Percentiles rank a stretch among this genome's conserved stretches.
Evolutionary conservation across 1,140 invertebrate species (phyloP).

Genomic region (Pachyrhynchus sulphureomaculatus): DNA sequence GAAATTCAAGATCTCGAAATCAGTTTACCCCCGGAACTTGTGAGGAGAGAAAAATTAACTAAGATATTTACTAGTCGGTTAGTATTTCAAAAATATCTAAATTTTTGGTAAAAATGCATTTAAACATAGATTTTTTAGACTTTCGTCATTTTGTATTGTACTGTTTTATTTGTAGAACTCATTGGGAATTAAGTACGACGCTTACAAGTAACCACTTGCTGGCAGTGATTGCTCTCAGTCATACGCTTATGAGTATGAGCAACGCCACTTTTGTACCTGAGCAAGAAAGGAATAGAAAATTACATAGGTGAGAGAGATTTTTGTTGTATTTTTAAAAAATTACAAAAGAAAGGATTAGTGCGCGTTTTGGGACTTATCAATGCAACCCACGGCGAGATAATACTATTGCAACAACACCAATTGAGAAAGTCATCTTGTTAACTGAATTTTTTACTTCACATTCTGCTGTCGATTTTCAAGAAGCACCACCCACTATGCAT

Average conservation of each 20-base stretch:
- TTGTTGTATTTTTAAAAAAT: background rate
- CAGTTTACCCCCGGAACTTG: conserved; percentile 71
- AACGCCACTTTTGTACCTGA: conserved; percentile 90
- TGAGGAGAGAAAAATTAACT: conserved; percentile 74
- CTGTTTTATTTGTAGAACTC: conserved; percentile 54
- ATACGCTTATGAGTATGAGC: conserved; percentile 98
- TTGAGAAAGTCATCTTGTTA: too few relatives aligned
- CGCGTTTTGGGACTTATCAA: too few relatives aligned
- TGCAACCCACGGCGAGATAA: too few relatives aligned
- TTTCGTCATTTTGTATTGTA: too few relatives aligned
- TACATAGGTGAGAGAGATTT: conserved; percentile 61
- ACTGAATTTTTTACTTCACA: too few relatives aligned
- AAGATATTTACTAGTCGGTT: conserved; percentile 66
- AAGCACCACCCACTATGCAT: too few relatives aligned
- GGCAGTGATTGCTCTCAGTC: conserved; percentile 90
- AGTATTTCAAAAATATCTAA: too few relatives aligned
- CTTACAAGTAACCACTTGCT: conserved; percentile 95
- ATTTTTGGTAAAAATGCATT: too few relatives aligned
- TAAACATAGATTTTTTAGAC: too few relatives aligned
- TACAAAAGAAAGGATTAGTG: too few relatives aligned
- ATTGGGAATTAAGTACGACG: conserved; percentile 95
- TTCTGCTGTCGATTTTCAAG: too few relatives aligned
- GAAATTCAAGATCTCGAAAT: conserved; percentile 58
- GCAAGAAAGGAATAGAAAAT: conserved; percentile 74
- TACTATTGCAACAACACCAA: too few relatives aligned